Conservation (phyloP, 2,113 vertebrate species). For the Cryptomyrus ogoouensis region DNA sequence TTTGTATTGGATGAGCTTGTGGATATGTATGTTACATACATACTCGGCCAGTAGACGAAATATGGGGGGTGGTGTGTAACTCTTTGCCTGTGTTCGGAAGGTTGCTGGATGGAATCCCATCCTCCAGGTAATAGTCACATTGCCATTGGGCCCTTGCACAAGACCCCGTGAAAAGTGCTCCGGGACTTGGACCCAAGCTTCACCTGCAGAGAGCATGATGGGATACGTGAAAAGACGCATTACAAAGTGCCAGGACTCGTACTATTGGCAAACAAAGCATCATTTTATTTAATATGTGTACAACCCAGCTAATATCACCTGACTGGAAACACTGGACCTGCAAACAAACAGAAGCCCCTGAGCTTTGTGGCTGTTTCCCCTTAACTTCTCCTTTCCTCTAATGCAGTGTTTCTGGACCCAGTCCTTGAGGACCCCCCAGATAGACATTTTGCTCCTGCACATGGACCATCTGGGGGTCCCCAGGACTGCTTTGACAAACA, state of each 20-base stretch:
- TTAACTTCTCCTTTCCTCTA: neutral
- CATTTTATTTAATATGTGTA: neutral
- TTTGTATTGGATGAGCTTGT: neutral
- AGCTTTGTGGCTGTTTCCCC: neutral
- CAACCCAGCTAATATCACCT: neutral
- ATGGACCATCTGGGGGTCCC: neutral
- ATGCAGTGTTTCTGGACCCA: neutral
- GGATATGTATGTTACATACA: neutral
- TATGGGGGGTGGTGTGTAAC: neutral
- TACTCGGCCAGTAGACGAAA: neutral
- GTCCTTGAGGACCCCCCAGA: neutral
- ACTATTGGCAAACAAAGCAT: neutral
- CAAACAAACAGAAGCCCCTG: neutral
- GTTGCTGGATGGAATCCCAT: neutral
- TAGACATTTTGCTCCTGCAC: neutral
- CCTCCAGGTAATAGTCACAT: neutral
- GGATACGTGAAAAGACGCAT: neutral
- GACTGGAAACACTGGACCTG: neutral
- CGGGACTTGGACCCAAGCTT: neutral
- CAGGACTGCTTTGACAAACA: neutral
- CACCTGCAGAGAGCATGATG: neutral
- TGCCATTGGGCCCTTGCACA: neutral
- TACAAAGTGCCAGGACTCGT: neutral
- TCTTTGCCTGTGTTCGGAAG: neutral
- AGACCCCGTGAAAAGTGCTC: neutral